Evolutionary conservation across 2,888 invertebrate genomes (phyloP).

Genomic region (Sinhomidia bicolor): DNA sequence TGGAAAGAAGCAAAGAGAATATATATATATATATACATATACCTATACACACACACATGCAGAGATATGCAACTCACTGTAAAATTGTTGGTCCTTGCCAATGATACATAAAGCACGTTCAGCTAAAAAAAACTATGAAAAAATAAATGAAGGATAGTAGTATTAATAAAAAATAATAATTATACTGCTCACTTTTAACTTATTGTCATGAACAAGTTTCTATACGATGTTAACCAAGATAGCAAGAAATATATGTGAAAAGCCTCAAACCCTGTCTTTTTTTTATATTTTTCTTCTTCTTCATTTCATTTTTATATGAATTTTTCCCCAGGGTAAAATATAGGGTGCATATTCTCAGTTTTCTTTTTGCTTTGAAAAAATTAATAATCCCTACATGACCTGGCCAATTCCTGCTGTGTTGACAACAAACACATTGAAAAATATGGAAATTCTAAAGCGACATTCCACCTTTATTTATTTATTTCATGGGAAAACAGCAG

Average conservation of each 20-base stretch:
- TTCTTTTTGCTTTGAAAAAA: too few species aligned
- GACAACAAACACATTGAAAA: background rate
- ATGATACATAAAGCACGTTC: slow-evolving; percentile 14
- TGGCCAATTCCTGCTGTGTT: background rate
- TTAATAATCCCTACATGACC: background rate
- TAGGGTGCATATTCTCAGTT: background rate
- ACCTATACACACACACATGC: too few species aligned
- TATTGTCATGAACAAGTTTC: background rate
- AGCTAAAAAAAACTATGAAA: background rate
- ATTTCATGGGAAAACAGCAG: background rate
- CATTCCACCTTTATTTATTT: background rate
- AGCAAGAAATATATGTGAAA: background rate
- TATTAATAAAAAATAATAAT: background rate
- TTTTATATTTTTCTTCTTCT: too few species aligned
- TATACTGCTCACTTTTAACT: background rate
- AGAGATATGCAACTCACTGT: background rate
- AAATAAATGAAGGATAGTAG: slow-evolving; percentile 7
- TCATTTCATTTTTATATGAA: background rate
- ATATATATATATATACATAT: too few species aligned
- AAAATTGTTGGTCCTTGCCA: background rate
- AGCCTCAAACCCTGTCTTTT: background rate
- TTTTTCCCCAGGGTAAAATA: background rate
- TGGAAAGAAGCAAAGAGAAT: background rate
- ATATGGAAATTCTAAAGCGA: background rate
- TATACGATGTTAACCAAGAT: background rate